Evolutionary conservation across 64 coral and sea anemone genomes (phyloP).

Genomic region (Dendrophyllia cribrosa): DNA sequence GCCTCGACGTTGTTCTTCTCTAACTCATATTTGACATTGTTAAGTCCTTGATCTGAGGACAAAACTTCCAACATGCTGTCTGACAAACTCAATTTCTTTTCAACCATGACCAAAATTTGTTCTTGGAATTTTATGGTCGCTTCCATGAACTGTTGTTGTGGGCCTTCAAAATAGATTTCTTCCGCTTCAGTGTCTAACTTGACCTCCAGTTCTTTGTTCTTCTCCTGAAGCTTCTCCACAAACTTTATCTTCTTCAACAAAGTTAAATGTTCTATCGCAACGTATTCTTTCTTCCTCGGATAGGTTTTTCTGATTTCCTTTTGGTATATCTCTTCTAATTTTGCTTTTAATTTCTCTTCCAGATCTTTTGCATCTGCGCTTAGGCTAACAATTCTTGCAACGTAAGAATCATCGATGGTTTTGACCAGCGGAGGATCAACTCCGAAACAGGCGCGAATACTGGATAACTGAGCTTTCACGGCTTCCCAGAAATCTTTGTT

Average conservation of each 20-base stretch:
- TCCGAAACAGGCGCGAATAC: background rate
- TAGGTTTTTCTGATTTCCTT: constrained; percentile 60
- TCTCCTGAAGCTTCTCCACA: background rate
- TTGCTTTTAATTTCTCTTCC: background rate
- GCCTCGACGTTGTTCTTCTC: constrained; percentile 35
- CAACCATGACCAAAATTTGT: constrained; percentile 2
- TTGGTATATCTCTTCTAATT: constrained; percentile 26
- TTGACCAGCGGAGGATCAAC: constrained; percentile 15
- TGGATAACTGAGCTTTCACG: background rate
- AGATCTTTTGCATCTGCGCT: background rate
- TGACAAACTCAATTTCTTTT: background rate
- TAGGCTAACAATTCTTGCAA: background rate
- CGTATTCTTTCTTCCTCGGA: background rate
- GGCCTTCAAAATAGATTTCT: constrained; percentile 39
- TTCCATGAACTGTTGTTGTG: constrained; percentile 36
- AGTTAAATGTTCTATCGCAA: constrained; percentile 29
- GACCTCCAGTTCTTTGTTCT: background rate
- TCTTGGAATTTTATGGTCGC: constrained; percentile 20
- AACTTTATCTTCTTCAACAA: background rate
- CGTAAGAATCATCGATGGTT: background rate
- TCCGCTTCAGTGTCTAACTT: background rate
- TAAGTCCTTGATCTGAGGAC: constrained; percentile 3
- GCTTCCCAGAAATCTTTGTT: constrained; percentile 39
- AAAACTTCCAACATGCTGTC: constrained; percentile 38
- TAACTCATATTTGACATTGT: constrained; percentile 34